phyloP scores from a whole-genome alignment of 2,113 vertebrate species.

The Coreoperca whiteheadi region DNA sequence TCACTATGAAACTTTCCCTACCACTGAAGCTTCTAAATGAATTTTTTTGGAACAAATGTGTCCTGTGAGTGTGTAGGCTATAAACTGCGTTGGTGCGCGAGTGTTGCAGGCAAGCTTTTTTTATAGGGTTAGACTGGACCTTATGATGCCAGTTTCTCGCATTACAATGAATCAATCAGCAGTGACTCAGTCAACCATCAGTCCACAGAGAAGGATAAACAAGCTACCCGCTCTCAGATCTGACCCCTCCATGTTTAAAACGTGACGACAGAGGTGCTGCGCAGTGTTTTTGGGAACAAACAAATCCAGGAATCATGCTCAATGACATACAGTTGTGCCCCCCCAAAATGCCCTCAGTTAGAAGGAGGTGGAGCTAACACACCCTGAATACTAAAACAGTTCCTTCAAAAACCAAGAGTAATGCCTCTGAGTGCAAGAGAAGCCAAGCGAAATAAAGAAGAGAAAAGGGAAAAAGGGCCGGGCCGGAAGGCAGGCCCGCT shows the following conservation, averaged over 20 bases:
- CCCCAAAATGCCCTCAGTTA: neutral
- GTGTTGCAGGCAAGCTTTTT: neutral
- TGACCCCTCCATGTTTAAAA: neutral
- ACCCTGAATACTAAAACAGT: neutral
- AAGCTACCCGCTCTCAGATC: neutral
- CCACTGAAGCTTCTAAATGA: neutral
- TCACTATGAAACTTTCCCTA: constrained; percentile 5
- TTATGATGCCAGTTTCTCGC: neutral
- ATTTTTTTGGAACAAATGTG: neutral
- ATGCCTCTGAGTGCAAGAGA: neutral
- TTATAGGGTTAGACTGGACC: neutral
- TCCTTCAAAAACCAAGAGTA: neutral
- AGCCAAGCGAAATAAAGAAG: neutral
- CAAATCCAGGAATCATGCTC: neutral
- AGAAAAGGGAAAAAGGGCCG: too few species aligned
- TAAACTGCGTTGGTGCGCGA: neutral
- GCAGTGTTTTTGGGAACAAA: neutral
- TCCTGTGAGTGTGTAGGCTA: neutral
- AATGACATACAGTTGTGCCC: neutral
- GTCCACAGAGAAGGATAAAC: neutral
- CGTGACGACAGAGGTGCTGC: neutral
- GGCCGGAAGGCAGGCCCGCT: too few species aligned
- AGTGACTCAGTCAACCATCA: neutral
- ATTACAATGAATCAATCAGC: neutral
- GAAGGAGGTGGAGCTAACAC: neutral